phyloP scores from a whole-genome alignment of 2,113 vertebrate species.

The Hippolais icterina region DNA sequence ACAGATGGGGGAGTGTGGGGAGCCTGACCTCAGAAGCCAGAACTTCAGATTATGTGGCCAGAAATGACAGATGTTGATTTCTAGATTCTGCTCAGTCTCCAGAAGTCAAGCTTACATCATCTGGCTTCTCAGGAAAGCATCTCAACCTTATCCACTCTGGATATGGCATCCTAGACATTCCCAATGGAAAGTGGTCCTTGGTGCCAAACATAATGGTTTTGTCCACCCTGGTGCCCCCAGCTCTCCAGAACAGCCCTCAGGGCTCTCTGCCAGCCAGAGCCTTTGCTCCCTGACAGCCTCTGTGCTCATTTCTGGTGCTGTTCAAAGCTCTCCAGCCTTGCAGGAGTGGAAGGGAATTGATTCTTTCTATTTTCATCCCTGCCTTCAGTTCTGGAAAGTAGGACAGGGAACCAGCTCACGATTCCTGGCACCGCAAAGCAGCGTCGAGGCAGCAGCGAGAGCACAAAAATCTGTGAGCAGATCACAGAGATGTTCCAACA shows the following conservation, averaged over 20 bases:
- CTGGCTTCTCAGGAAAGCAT: not conserved
- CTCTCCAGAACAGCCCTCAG: not conserved
- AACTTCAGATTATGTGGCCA: not conserved
- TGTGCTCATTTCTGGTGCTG: not conserved
- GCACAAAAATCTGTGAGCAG: not conserved
- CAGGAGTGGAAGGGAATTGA: slow-evolving; percentile 19
- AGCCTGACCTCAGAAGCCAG: not conserved
- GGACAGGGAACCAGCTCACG: slow-evolving; percentile 43
- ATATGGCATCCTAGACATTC: not conserved
- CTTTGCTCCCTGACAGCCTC: not conserved
- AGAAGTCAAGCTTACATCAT: not conserved
- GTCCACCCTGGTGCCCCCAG: not conserved
- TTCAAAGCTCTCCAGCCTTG: not conserved
- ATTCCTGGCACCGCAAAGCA: slow-evolving; percentile 25
- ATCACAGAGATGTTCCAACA: slow-evolving; percentile 9
- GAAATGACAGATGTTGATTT: not conserved
- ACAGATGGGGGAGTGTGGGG: not conserved
- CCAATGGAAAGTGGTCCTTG: not conserved
- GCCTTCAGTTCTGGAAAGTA: slow-evolving; percentile 43
- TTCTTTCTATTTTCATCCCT: slow-evolving; percentile 59
- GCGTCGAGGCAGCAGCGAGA: not conserved
- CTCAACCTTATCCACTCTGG: not conserved
- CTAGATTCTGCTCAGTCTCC: not conserved
- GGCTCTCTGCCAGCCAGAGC: not conserved
- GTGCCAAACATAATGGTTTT: not conserved